Evolutionary conservation across 2,797 vertebrate species (phyloP).

Genomic region (Crenuchus spilurus): DNA sequence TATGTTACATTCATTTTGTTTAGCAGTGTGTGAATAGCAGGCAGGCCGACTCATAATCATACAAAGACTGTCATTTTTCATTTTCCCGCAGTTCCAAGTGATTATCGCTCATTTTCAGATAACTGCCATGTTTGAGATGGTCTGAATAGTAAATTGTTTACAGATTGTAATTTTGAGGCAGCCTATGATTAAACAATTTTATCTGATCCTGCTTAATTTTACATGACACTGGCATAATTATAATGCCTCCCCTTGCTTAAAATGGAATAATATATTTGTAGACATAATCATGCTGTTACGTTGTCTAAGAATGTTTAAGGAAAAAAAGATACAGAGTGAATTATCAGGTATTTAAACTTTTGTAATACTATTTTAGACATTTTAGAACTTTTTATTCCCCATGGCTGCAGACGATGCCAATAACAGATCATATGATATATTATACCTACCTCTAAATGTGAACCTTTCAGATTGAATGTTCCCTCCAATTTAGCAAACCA

Average conservation of each 20-base stretch:
- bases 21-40: slow-evolving; percentile 1
- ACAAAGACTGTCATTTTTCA: slow-evolving; percentile 36
- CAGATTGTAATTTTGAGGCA: slow-evolving; percentile 26
- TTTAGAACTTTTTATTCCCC: no score
- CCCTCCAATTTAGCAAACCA: no score
- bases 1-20: neutral
- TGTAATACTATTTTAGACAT: no score
- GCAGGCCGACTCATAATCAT: slow-evolving; percentile 19
- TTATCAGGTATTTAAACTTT: no score
- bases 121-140: slow-evolving; percentile 21
- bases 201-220: slow-evolving; percentile 25
- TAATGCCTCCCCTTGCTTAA: slow-evolving; percentile 19
- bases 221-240: slow-evolving; percentile 13
- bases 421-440: no score
- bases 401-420: no score
- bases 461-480: no score
- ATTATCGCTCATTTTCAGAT: slow-evolving; percentile 37
- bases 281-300: neutral
- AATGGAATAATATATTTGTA: neutral
- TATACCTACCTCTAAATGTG: no score
- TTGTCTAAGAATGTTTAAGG: neutral
- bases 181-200: slow-evolving; percentile 29
- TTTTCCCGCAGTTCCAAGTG: slow-evolving; percentile 13
- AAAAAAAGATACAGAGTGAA: neutral
- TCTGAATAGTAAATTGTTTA: slow-evolving; percentile 38